Evolutionary conservation across 64 coral and sea anemone genomes (phyloP).

Genomic region (Montipora sp.): DNA sequence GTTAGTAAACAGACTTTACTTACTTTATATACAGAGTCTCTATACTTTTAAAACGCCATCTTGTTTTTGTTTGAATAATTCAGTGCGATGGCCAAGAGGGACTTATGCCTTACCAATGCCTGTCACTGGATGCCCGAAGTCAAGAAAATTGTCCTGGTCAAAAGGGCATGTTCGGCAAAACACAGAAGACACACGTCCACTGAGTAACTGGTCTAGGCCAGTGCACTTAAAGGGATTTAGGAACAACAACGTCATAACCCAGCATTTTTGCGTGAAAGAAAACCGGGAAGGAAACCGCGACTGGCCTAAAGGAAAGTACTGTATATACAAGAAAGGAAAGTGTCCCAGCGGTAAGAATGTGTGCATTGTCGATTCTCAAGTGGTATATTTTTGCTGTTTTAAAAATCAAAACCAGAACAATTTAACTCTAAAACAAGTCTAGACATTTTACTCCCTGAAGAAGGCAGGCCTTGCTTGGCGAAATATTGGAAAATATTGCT

Average conservation of each 20-base stretch:
- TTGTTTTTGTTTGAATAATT: neutral
- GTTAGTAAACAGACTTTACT: no score
- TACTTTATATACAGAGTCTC: no score
- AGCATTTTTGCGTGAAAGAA: constrained; percentile 37
- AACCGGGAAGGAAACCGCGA: neutral
- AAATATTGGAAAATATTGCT: no score
- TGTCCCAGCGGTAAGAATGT: neutral
- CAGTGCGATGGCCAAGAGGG: constrained; percentile 5
- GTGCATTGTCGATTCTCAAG: no score
- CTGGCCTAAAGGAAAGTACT: constrained; percentile 30
- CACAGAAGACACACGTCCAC: constrained; percentile 23
- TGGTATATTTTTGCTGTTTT: no score
- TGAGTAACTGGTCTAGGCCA: constrained; percentile 16
- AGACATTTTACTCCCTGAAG: no score
- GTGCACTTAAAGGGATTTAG: constrained; percentile 22
- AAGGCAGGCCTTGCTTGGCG: no score
- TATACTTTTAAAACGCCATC: no score
- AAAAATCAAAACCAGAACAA: no score
- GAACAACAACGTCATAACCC: neutral
- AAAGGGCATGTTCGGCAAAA: constrained; percentile 5
- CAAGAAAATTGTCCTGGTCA: constrained; percentile 2
- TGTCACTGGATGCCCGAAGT: neutral
- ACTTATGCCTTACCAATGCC: constrained; percentile 33
- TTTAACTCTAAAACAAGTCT: no score
- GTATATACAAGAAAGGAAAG: constrained; percentile 45